Evolutionary conservation across 2,888 invertebrate genomes (phyloP), one percentile per base, ranked within the genome.

Genomic region (Andrena dorsata): DNA sequence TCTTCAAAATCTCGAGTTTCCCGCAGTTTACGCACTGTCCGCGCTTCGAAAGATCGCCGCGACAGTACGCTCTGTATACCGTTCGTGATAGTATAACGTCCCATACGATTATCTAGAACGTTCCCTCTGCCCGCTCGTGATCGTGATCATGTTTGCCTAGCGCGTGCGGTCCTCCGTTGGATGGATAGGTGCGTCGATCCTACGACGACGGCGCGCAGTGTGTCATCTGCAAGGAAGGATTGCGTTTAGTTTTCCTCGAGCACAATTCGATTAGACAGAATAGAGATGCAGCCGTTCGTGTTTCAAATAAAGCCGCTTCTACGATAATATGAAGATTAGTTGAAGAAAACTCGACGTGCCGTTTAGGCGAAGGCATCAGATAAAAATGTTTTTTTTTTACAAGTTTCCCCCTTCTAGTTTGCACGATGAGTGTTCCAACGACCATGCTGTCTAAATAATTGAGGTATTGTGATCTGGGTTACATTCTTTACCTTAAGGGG

Each of bases 181-280:
- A 4, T 30, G 68, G 61, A 41, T n/a, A 63, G 75, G 60, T 68
- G 76, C 86, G 81, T 68, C 88, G 86, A 69, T 23, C 60, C 80
- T 88, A 86, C 86, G 83, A 86, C 86, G 86, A 81, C 86, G 70
- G 69, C 71, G 61, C 64, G 86, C 82, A 74, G 53, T 60, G 75
- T 75, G 86, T 88, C 88, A 87, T 87, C 86, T 87, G 86, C 72
- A 87, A 87, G 30, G 49, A 87, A 87, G 51, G 66, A 70, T 74
- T 41, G 35, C 47, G 77, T 69, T 86, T 83, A 86, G 63, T 35
- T 72, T 53, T 51, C 23, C 60, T 10, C 16, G 32, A 4, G 5
- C 28, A 20, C 20, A 23, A 10, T 20, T 58, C 0, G 23, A n/a
- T 10, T 23, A 10, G 65, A 71, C 16, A 58, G 47, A 3, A 23